Conservation (phyloP, 2,113 vertebrate genomes). For the Carassius gibelio region DNA sequence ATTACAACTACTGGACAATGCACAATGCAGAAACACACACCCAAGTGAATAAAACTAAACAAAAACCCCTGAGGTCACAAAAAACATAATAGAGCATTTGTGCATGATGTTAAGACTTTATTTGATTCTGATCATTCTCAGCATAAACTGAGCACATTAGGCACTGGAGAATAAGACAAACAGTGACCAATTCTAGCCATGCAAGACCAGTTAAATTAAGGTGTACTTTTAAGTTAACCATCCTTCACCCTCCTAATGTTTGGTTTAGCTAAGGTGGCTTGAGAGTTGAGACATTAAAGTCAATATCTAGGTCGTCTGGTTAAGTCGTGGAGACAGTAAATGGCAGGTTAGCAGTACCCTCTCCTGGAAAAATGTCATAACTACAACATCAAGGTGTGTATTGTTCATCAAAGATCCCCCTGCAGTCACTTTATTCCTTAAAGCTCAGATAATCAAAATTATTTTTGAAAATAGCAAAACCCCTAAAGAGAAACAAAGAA, state of each 20-base stretch:
- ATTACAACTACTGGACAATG: conserved; percentile 25
- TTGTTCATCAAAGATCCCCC: background rate
- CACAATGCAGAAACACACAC: conserved; percentile 31
- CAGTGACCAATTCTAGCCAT: background rate
- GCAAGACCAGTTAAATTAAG: too few relatives aligned
- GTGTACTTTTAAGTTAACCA: background rate
- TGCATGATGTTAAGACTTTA: background rate
- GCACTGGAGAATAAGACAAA: background rate
- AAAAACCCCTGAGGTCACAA: background rate
- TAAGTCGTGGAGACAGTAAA: background rate
- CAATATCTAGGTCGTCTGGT: background rate
- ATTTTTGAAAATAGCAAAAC: too few relatives aligned
- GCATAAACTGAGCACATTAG: background rate
- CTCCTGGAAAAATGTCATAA: background rate
- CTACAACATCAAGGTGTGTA: background rate
- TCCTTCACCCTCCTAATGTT: background rate
- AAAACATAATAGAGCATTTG: background rate
- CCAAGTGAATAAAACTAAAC: background rate
- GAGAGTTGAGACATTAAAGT: background rate
- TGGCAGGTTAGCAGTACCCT: background rate
- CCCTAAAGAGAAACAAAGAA: background rate
- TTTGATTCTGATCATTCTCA: background rate
- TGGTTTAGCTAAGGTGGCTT: background rate
- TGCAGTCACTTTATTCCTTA: too few relatives aligned
- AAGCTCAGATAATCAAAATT: background rate